phyloP scores from a whole-genome alignment of 2,113 vertebrate genomes.

The Patagioenas fasciata region DNA sequence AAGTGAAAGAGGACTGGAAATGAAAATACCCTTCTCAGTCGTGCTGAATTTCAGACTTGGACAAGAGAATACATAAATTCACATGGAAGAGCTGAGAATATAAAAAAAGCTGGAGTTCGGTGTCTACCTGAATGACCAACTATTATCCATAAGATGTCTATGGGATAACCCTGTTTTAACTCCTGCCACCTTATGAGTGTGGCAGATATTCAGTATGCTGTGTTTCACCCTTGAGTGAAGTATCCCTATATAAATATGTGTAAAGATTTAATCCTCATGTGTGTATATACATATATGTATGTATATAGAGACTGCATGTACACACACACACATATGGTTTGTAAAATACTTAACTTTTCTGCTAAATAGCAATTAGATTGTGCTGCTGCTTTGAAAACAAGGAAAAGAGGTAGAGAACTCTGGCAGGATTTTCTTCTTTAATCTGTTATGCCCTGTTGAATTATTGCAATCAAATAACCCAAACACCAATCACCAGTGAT shows the following conservation, averaged over 20 bases:
- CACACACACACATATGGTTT: neutral
- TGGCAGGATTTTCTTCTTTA: neutral
- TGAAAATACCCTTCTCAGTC: neutral
- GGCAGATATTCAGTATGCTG: neutral
- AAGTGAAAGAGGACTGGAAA: neutral
- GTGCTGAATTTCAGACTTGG: neutral
- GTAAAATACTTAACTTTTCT: neutral
- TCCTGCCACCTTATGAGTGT: neutral
- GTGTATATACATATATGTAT: accelerated
- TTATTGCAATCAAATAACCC: neutral
- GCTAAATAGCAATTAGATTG: neutral
- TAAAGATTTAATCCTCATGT: neutral
- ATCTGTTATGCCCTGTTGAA: neutral
- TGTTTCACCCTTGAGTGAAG: neutral
- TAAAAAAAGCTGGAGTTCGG: neutral
- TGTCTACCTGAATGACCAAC: neutral
- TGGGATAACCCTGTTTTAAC: neutral
- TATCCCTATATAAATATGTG: neutral
- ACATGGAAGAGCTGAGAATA: neutral
- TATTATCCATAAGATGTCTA: neutral
- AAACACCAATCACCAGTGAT: neutral
- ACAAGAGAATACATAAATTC: neutral
- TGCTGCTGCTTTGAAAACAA: neutral
- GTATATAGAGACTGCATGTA: no score
- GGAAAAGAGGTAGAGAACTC: neutral